These are phyloP conservation scores for Athalia rosae DNA, from an alignment of 2,888 invertebrate genomes.

Conservation along the genomic window DNA sequence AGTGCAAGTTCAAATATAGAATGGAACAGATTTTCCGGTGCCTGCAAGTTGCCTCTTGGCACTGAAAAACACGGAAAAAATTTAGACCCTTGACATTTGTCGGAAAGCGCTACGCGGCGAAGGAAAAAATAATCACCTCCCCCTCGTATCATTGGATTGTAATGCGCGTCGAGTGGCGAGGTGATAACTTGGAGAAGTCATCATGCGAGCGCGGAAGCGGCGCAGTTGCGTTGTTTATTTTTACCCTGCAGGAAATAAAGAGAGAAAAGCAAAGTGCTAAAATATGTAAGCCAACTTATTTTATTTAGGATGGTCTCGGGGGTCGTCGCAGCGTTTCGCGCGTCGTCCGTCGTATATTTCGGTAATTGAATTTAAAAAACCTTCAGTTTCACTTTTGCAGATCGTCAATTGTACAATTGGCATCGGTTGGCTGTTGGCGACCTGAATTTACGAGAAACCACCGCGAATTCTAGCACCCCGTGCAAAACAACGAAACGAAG, in stretches of 20 bases:
- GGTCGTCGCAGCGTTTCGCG: too few relatives aligned
- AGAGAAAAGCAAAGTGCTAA: too few relatives aligned
- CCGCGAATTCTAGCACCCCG: conserved; percentile 13
- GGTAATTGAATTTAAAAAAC: too few relatives aligned
- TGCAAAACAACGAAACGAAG: neutral
- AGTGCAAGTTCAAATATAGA: conserved; percentile 51
- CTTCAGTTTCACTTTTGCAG: neutral
- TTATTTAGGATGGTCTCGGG: too few relatives aligned
- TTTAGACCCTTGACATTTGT: conserved; percentile 33
- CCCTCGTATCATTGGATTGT: neutral
- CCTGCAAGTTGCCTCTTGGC: conserved; percentile 37
- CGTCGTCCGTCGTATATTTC: too few relatives aligned
- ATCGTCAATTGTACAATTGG: neutral
- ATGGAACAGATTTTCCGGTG: conserved; percentile 43
- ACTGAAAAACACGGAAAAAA: conserved; percentile 35
- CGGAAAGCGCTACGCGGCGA: neutral
- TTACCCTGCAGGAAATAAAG: too few relatives aligned
- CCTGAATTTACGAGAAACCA: conserved; percentile 1
- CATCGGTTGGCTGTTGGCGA: neutral
- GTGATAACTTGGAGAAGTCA: too few relatives aligned
- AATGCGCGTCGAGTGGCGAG: too few relatives aligned
- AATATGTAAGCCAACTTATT: too few relatives aligned
- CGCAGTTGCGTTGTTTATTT: neutral
- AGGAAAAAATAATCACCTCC: neutral
- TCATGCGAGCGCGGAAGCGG: neutral